Conservation (phyloP, 2,797 vertebrate genomes). For the Phrynocephalus forsythii region DNA sequence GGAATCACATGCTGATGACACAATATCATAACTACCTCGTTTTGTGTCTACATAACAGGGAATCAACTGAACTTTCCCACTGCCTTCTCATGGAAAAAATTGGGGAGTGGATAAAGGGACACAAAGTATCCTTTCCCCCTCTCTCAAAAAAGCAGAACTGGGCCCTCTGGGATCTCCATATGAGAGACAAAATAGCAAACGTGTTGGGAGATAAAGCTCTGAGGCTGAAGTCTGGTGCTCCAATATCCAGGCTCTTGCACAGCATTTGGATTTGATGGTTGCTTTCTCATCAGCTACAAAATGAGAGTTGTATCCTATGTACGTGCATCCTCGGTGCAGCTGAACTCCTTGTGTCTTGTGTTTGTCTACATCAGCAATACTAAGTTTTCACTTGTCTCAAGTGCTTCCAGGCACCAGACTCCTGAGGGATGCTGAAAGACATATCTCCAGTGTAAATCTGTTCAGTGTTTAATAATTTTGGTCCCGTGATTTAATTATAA, state of each 20-base stretch:
- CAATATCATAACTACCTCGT: too few species aligned
- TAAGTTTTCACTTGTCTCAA: conserved; percentile 43
- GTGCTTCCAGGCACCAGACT: conserved; percentile 33
- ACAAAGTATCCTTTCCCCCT: too few species aligned
- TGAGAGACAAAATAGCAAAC: not conserved
- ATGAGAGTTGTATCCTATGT: not conserved
- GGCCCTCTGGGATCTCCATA: too few species aligned
- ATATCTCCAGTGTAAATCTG: conserved; percentile 27
- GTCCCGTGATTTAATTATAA: conserved; percentile 40
- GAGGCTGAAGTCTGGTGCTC: too few species aligned
- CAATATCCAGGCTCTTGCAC: too few species aligned
- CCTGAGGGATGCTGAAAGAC: conserved; percentile 26
- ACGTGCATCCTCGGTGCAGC: conserved; percentile 5
- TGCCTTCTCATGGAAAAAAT: too few species aligned
- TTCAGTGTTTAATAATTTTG: conserved; percentile 50
- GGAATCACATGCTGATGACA: too few species aligned
- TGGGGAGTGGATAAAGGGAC: too few species aligned
- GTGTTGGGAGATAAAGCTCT: not conserved
- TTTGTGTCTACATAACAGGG: too few species aligned
- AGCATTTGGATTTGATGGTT: too few species aligned
- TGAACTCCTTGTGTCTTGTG: not conserved
- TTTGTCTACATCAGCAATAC: conserved; percentile 29
- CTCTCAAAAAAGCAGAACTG: too few species aligned
- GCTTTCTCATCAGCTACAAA: not conserved
- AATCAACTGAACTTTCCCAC: too few species aligned